Evolutionary conservation across 2,113 vertebrate species (phyloP).

Genomic region (Cyprinodon variegatus): DNA sequence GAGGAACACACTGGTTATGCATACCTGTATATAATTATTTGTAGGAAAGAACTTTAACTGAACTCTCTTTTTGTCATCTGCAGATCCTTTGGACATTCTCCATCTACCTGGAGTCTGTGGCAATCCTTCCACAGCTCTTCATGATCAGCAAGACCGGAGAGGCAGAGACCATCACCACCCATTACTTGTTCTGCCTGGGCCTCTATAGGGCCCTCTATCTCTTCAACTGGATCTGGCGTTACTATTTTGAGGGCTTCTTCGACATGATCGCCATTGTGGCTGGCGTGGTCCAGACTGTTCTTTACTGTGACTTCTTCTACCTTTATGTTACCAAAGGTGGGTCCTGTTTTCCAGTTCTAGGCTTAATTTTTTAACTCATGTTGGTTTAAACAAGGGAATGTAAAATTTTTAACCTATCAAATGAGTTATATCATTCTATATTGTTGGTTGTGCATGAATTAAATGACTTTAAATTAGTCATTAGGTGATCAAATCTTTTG

Average conservation of each 20-base stretch:
- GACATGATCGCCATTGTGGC: conserved; percentile 98
- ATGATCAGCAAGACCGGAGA: conserved; percentile 99
- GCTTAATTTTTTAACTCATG: too few relatives aligned
- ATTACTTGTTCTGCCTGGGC: conserved; percentile 97
- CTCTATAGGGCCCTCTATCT: conserved; percentile 96
- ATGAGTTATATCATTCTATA: background rate
- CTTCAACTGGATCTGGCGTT: conserved; percentile 99
- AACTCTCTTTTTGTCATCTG: background rate
- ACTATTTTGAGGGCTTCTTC: conserved; percentile 98
- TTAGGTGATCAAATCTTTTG: background rate
- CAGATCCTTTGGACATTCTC: conserved; percentile 99
- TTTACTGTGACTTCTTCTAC: conserved; percentile 99
- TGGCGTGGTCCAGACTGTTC: conserved; percentile 95
- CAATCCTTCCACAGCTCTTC: conserved; percentile 97
- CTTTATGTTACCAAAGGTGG: conserved; percentile 99
- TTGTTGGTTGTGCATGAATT: background rate
- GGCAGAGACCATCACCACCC: conserved; percentile 98
- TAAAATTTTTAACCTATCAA: background rate
- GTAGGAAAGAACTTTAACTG: background rate
- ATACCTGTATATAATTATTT: background rate
- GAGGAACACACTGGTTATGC: background rate
- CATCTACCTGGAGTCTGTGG: conserved; percentile 97
- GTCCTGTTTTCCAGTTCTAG: conserved; percentile 27
- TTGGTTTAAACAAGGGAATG: too few relatives aligned
- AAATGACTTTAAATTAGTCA: background rate